A percentile compares a stretch with the other conserved stretches of the same genome.
Conservation (phyloP, 2,888 invertebrate species). For the Mythimna vitellina region DNA sequence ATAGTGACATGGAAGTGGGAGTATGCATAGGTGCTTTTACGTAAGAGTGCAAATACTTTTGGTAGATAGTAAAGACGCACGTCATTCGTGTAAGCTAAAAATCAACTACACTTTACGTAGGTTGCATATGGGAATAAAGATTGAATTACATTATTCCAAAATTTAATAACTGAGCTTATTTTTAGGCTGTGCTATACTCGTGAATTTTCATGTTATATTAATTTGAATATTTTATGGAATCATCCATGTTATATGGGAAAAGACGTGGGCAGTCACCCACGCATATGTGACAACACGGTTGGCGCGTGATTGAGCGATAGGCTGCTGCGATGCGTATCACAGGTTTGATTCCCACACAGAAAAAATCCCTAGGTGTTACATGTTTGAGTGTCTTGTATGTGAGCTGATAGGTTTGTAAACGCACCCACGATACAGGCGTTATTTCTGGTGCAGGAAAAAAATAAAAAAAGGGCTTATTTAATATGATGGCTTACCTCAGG, state of each 20-base stretch:
- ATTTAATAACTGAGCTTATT: neutral
- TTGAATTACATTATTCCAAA: neutral
- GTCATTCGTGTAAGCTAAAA: neutral
- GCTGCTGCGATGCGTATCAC: too few relatives aligned
- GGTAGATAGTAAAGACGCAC: constrained; percentile 10
- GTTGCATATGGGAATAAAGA: neutral
- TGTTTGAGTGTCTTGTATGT: too few relatives aligned
- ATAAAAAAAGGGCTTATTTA: too few relatives aligned
- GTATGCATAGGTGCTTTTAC: constrained; percentile 25
- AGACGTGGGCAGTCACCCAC: neutral
- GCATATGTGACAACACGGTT: too few relatives aligned
- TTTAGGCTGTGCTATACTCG: neutral
- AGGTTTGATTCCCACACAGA: too few relatives aligned
- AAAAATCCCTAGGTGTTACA: too few relatives aligned
- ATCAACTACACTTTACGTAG: neutral
- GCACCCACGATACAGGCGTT: too few relatives aligned
- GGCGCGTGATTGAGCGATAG: too few relatives aligned
- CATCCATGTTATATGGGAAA: neutral
- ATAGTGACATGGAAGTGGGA: constrained; percentile 28
- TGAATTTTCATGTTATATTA: too few relatives aligned
- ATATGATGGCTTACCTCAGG: too few relatives aligned
- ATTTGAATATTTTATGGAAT: neutral
- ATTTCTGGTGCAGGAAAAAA: too few relatives aligned
- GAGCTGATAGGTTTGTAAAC: too few relatives aligned
- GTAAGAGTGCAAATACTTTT: constrained; percentile 38